These are phyloP conservation scores for Dioctria rufipes DNA, from an alignment of 2,888 invertebrate genomes.

Conservation along the genomic window DNA sequence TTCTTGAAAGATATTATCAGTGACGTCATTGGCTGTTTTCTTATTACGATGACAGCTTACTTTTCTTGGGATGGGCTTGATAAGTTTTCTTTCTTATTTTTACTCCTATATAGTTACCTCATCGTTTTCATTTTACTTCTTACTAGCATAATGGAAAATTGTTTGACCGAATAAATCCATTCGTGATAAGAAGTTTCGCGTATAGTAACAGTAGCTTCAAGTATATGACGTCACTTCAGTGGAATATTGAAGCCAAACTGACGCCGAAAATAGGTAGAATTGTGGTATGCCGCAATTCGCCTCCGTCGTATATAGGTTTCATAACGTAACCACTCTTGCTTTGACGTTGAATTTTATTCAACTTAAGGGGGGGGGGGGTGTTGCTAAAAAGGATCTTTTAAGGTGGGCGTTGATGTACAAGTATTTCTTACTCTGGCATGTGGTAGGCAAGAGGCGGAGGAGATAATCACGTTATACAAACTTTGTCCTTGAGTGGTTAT, in stretches of 20 bases:
- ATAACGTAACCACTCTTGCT: not conserved
- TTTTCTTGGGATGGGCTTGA: not conserved
- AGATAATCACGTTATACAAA: not conserved
- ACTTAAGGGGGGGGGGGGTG: not conserved
- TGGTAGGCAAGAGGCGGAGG: not conserved
- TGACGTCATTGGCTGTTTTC: not conserved
- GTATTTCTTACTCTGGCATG: not conserved
- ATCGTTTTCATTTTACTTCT: not conserved
- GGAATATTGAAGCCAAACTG: not conserved
- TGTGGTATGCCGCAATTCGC: not conserved
- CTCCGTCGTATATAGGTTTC: not conserved
- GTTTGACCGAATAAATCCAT: not conserved
- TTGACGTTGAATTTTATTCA: not conserved
- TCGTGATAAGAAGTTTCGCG: not conserved
- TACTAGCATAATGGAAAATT: not conserved
- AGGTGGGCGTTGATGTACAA: conserved; percentile 7
- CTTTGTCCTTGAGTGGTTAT: not conserved
- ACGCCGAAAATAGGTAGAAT: not conserved
- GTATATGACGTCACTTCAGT: not conserved
- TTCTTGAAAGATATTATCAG: conserved; percentile 12
- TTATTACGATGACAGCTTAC: not conserved
- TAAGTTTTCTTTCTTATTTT: not conserved
- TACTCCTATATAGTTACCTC: not conserved
- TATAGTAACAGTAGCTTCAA: too few relatives aligned
- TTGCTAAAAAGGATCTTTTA: not conserved